A percentile compares a stretch with the other conserved stretches of the same genome.
These are phyloP conservation scores for Umimayanthus kanabou DNA, from an alignment of 92 coral and sea anemone genomes.

Conservation along the genomic window DNA sequence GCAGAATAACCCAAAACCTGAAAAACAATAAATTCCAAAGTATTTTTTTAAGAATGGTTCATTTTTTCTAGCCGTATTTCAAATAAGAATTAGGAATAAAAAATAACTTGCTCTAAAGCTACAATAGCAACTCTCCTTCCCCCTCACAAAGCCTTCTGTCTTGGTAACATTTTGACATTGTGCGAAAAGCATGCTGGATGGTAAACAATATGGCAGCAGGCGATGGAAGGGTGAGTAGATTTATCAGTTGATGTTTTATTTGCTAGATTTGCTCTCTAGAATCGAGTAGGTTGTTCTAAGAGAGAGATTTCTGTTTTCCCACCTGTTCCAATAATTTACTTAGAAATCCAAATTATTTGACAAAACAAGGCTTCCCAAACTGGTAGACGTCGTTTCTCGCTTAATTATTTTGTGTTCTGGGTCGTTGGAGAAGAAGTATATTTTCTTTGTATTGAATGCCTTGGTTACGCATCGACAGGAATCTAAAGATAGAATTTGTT, in stretches of 20 bases:
- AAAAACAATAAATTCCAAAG: neutral
- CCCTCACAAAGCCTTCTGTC: too few species aligned
- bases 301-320: neutral
- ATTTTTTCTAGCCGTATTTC: neutral
- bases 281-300: conserved; percentile 9
- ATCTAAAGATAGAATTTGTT: neutral
- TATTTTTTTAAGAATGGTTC: too few species aligned
- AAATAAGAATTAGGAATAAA: neutral
- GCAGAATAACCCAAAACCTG: neutral
- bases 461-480: conserved; percentile 42
- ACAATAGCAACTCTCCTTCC: conserved; percentile 26
- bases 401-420: conserved; percentile 14
- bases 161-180: conserved; percentile 12
- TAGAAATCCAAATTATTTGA: neutral
- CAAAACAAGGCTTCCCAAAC: neutral
- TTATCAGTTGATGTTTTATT: neutral
- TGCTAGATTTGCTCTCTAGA: conserved; percentile 25
- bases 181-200: conserved; percentile 69
- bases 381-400: neutral
- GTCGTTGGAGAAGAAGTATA: neutral
- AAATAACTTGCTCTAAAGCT: neutral
- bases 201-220: conserved; percentile 93
- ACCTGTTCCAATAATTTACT: neutral
- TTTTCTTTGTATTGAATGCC: conserved; percentile 13
- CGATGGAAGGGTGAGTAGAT: conserved; percentile 71